Percentiles rank a stretch among this genome's conserved stretches.
Evolutionary conservation across 2,113 vertebrate genomes (phyloP).

Genomic region (Ameiurus melas): DNA sequence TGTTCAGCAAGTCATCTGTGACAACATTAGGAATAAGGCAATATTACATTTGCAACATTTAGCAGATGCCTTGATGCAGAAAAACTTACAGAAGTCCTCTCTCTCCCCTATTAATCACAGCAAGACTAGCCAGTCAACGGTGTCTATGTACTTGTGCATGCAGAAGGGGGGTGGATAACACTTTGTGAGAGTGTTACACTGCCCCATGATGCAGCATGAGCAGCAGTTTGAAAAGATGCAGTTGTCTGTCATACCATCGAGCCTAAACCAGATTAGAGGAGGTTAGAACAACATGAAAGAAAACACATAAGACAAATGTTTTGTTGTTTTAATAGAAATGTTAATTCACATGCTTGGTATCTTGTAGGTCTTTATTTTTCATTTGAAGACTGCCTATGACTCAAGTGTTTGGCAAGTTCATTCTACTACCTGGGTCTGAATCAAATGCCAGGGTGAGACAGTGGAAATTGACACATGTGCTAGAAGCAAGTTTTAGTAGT

Average conservation of each 20-base stretch:
- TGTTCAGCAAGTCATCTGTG: not conserved
- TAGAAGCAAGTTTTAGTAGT: not conserved
- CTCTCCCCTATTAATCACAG: not conserved
- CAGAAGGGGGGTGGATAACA: not conserved
- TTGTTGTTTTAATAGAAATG: too few species aligned
- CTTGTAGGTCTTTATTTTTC: not conserved
- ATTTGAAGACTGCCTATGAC: too few species aligned
- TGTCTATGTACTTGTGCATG: not conserved
- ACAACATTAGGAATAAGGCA: not conserved
- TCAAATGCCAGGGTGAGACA: not conserved
- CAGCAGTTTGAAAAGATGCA: not conserved
- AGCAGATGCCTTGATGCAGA: not conserved
- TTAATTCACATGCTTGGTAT: too few species aligned
- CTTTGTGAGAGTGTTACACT: not conserved
- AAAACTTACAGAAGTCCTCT: not conserved
- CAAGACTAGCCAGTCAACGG: not conserved
- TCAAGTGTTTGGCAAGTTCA: not conserved
- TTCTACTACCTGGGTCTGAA: not conserved
- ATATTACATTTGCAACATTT: not conserved
- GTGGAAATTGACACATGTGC: not conserved
- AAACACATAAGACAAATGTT: not conserved
- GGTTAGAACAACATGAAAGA: not conserved
- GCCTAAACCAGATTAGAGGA: not conserved
- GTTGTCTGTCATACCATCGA: not conserved
- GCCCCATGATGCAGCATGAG: not conserved